Conservation (phyloP, 2,797 vertebrate genomes). For the Cynodonichthys magdalenae region DNA sequence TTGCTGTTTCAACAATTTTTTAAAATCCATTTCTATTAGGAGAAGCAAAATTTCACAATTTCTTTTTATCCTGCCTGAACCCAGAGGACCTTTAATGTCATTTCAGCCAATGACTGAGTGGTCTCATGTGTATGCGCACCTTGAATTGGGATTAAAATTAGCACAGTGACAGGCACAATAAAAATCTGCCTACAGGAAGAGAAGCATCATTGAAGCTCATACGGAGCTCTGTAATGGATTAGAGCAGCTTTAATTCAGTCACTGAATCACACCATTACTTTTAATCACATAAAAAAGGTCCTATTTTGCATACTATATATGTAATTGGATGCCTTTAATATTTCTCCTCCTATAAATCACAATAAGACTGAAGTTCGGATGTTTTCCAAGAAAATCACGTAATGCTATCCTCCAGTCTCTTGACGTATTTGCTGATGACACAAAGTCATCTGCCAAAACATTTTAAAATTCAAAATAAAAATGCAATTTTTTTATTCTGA, state of each 20-base stretch:
- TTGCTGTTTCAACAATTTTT: conserved; percentile 57
- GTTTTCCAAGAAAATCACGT: neutral
- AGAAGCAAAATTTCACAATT: conserved; percentile 31
- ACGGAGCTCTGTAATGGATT: conserved; percentile 28
- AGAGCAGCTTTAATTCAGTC: conserved; percentile 35
- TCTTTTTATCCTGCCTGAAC: conserved; percentile 33
- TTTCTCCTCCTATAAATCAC: neutral
- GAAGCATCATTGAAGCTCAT: conserved; percentile 24
- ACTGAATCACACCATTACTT: conserved; percentile 26
- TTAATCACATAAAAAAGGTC: conserved; percentile 36
- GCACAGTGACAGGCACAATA: conserved; percentile 35
- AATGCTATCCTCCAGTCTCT: neutral
- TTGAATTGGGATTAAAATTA: conserved; percentile 49
- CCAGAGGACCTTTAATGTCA: conserved; percentile 44
- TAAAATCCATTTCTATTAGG: conserved; percentile 58
- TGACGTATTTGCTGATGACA: neutral
- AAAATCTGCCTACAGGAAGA: conserved; percentile 32
- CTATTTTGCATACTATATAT: conserved; percentile 32
- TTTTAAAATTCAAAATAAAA: neutral
- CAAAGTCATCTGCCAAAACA: neutral
- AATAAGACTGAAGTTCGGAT: neutral
- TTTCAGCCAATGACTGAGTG: conserved; percentile 26
- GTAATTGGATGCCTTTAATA: conserved; percentile 14
- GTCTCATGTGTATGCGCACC: conserved; percentile 19
- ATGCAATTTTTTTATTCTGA: neutral